These are phyloP conservation scores for Chloromyia formosa DNA, from an alignment of 2,888 invertebrate species.

Conservation along the genomic window DNA sequence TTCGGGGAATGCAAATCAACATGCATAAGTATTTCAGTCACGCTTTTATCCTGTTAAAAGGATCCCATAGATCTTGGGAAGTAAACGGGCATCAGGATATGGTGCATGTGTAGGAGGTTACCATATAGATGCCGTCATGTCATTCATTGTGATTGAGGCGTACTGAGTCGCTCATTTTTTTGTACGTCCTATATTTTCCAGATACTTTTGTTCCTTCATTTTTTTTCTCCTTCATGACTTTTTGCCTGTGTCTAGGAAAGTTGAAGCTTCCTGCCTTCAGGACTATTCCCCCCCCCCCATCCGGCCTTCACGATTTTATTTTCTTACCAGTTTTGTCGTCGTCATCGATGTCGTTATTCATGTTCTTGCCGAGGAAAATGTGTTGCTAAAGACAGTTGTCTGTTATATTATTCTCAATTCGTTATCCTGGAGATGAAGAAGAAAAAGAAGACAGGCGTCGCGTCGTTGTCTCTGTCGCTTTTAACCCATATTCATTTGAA, in stretches of 20 bases:
- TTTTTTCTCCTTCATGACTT: background rate
- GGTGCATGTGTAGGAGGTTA: too few relatives aligned
- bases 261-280: background rate
- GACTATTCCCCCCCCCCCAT: background rate
- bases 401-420: constrained; percentile 27
- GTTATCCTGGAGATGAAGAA: background rate
- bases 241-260: background rate
- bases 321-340: background rate
- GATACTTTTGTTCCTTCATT: background rate
- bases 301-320: background rate
- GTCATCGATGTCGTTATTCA: constrained; percentile 1
- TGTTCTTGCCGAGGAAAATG: constrained; percentile 15
- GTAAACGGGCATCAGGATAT: constrained; percentile 49
- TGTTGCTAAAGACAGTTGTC: constrained; percentile 17
- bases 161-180: constrained; percentile 32
- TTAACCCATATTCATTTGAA: background rate
- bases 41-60: constrained; percentile 52
- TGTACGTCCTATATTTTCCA: background rate
- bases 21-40: constrained; percentile 53
- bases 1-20: constrained; percentile 51
- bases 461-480: constrained; percentile 22
- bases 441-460: background rate
- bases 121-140: constrained; percentile 28
- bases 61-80: constrained; percentile 51
- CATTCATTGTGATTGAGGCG: constrained; percentile 44